A percentile compares a stretch with the other conserved stretches of the same genome.
phyloP scores from a whole-genome alignment of 2,797 vertebrate genomes.

The Coluber constrictor region DNA sequence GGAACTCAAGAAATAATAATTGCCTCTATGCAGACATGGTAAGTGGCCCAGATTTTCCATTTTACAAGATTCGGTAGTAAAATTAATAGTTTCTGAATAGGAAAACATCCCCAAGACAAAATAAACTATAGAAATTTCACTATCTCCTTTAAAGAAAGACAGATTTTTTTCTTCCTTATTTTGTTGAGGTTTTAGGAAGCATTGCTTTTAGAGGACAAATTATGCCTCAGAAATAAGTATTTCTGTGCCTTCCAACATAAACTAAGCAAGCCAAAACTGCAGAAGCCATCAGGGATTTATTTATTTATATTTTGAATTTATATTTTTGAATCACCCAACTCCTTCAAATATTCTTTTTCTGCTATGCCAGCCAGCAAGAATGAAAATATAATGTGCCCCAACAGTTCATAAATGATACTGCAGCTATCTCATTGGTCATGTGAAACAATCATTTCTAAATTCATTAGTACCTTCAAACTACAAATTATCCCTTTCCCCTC shows the following conservation, averaged over 20 bases:
- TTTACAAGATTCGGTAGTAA: neutral
- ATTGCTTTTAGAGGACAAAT: neutral
- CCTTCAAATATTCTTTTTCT: neutral
- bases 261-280: neutral
- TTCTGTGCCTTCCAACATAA: neutral
- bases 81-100: neutral
- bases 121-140: neutral
- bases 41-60: neutral
- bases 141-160: neutral
- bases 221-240: neutral
- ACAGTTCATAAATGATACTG: neutral
- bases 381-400: neutral
- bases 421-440: neutral
- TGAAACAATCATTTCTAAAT: neutral
- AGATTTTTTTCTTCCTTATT: neutral
- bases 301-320: neutral
- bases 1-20: neutral
- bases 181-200: neutral
- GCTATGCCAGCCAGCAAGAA: neutral
- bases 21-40: neutral
- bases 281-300: neutral
- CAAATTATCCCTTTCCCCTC: neutral
- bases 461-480: neutral
- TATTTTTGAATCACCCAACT: neutral
- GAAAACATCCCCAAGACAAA: neutral